Conservation (phyloP, 2,113 vertebrate genomes). For the Cromileptes altivelis region DNA sequence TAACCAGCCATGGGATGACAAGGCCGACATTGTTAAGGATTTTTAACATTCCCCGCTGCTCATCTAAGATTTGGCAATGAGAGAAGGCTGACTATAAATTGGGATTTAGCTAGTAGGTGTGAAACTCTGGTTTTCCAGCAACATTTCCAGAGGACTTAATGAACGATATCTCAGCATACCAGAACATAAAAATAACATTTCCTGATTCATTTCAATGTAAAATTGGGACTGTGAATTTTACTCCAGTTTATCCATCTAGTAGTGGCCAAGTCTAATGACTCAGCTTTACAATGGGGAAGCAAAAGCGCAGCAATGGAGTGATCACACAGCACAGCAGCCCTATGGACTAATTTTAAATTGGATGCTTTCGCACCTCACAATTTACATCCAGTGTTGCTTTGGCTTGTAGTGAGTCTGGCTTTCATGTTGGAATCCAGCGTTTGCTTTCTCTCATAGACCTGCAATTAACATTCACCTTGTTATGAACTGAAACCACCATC, state of each 20-base stretch:
- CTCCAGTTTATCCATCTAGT: constrained; percentile 6
- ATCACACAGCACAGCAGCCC: neutral
- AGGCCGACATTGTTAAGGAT: constrained; percentile 74
- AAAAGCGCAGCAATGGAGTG: neutral
- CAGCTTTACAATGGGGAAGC: neutral
- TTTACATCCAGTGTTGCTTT: neutral
- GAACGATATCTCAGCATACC: constrained; percentile 34
- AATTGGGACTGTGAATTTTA: constrained; percentile 3
- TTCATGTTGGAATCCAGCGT: neutral
- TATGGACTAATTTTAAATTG: neutral
- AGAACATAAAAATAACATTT: constrained; percentile 26
- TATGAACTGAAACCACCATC: neutral
- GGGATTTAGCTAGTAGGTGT: constrained; percentile 57
- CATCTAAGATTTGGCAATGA: constrained; percentile 62
- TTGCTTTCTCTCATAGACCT: neutral
- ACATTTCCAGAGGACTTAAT: constrained; percentile 43
- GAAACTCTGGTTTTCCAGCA: constrained; percentile 45
- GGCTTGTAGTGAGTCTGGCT: neutral
- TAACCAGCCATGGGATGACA: constrained; percentile 80
- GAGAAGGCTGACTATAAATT: constrained; percentile 52
- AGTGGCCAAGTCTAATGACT: constrained; percentile 14
- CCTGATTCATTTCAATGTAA: constrained; percentile 12
- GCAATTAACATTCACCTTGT: neutral
- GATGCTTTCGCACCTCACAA: neutral
- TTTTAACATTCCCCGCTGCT: constrained; percentile 75